A percentile compares a stretch with the other conserved stretches of the same genome.
Conservation (phyloP, 2,797 vertebrate species). For the Leptatherina wallacei region DNA sequence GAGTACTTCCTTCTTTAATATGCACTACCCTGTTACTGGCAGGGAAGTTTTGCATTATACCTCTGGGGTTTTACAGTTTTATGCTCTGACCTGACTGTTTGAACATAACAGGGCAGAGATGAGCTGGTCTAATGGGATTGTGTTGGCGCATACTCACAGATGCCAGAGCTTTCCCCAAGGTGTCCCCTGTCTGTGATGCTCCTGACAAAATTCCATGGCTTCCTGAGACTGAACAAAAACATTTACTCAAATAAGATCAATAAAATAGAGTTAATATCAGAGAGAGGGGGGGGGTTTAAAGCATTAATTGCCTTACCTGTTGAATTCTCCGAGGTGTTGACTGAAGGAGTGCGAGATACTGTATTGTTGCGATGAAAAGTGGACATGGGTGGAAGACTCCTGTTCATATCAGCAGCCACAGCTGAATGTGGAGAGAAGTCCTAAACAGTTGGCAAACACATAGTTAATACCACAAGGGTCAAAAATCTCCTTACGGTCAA, state of each 20-base stretch:
- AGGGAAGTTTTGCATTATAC: conserved; percentile 44
- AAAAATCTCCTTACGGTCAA: conserved; percentile 23
- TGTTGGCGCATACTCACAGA: conserved; percentile 89
- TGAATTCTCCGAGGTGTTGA: conserved; percentile 87
- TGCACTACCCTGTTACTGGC: conserved; percentile 37
- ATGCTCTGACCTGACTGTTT: conserved; percentile 48
- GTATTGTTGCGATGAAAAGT: conserved; percentile 90
- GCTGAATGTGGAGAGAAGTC: conserved; percentile 91
- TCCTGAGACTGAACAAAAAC: conserved; percentile 75
- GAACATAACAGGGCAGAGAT: conserved; percentile 47
- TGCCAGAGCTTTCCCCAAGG: conserved; percentile 94
- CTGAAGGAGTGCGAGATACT: conserved; percentile 84
- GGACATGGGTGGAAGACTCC: conserved; percentile 97
- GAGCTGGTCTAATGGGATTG: conserved; percentile 54
- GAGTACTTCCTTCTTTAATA: conserved; percentile 55
- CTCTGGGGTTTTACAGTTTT: conserved; percentile 37
- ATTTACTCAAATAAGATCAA: background rate
- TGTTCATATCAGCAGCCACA: conserved; percentile 88
- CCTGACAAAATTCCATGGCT: conserved; percentile 88
- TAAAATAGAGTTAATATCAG: background rate
- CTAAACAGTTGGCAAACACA: conserved; percentile 72
- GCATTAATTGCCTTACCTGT: conserved; percentile 82
- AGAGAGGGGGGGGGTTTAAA: background rate
- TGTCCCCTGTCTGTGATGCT: conserved; percentile 93
- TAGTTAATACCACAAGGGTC: conserved; percentile 29